Evolutionary conservation across 1,140 invertebrate genomes (phyloP), one percentile per base, ranked within the genome.

Genomic region (Drosophila nigromelanica): DNA sequence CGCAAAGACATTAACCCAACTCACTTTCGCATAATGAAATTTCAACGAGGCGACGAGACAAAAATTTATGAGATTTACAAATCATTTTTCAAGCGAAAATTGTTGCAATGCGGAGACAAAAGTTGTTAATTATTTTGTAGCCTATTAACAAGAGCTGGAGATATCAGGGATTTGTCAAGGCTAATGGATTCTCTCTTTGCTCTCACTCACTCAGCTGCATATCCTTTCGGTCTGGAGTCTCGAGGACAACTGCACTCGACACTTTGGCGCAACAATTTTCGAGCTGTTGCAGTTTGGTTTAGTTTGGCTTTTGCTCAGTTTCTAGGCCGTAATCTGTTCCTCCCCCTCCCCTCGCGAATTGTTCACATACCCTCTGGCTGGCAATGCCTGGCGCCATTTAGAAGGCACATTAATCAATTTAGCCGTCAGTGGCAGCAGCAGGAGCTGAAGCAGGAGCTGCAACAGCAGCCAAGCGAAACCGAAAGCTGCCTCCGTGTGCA

Each of bases 331-430:
- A 35, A 45, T 18, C 27, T 27, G 39, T 39, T 24, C 5, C 8
- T 18, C 30, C 21, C 11, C 24, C 3, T 14, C 30, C 11, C 10
- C 37, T 4, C 10, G 43, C 37, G 1, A 33, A 48, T 27, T 27
- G 11, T 39, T 52, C 14, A 35, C 35, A n/a, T 5, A 5, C 12
- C 39, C 40, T 10, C 24, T 5, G 15, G 33, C 55, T 59, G 35
- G 35, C 40, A 40, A 40, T 42, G 66, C 73, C 70, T 81, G 82
- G 81, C 82, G 81, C 83, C 82, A 78, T 87, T 87, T 86, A 76
- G 75, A 82, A 78, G 82, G 67, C 82, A 67, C 82, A 86, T 86
- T 86, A 86, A 86, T 86, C 82, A 86, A 87, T 86, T 87, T 86
- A 67, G 39, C 82, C 64, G 63, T 56, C 74, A 73, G 66, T 60